Percentiles rank a stretch among this genome's conserved stretches.
phyloP scores from a whole-genome alignment of 2,888 invertebrate genomes.

The Endotricha flammealis region DNA sequence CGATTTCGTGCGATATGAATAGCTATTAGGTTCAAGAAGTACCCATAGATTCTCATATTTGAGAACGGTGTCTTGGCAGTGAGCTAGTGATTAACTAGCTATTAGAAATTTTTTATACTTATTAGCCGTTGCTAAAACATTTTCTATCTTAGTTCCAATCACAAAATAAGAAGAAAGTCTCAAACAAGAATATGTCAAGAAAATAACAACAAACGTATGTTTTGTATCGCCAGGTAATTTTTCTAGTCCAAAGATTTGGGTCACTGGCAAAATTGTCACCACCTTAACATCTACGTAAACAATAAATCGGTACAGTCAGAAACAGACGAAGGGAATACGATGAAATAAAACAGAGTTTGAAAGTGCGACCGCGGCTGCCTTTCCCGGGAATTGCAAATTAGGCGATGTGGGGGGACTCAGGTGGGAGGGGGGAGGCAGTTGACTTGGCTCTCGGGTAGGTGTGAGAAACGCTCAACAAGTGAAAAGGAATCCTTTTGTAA shows the following conservation, averaged over 20 bases:
- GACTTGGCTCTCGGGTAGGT: conserved; percentile 15
- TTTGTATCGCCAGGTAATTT: conserved; percentile 1
- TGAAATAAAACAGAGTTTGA: conserved; percentile 30
- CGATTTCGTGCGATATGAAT: no score
- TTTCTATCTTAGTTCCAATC: no score
- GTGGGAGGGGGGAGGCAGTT: conserved; percentile 12
- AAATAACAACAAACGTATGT: conserved; percentile 2
- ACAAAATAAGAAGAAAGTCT: no score
- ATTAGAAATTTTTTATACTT: no score
- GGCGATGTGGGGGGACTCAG: conserved; percentile 14
- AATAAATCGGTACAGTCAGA: background rate
- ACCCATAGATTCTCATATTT: no score
- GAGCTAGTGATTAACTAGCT: no score
- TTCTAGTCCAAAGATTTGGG: conserved; percentile 2
- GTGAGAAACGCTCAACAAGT: conserved; percentile 55
- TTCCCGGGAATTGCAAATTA: conserved; percentile 50
- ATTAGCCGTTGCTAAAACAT: no score
- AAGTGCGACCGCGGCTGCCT: conserved; percentile 32
- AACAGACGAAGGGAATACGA: conserved; percentile 19
- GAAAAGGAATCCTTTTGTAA: conserved; percentile 26
- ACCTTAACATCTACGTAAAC: background rate
- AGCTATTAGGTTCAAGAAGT: no score
- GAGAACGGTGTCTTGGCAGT: no score
- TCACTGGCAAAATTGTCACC: no score
- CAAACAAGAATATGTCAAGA: background rate